Evolutionary conservation across 2,113 vertebrate genomes (phyloP).

Genomic region (Albula glossodonta): DNA sequence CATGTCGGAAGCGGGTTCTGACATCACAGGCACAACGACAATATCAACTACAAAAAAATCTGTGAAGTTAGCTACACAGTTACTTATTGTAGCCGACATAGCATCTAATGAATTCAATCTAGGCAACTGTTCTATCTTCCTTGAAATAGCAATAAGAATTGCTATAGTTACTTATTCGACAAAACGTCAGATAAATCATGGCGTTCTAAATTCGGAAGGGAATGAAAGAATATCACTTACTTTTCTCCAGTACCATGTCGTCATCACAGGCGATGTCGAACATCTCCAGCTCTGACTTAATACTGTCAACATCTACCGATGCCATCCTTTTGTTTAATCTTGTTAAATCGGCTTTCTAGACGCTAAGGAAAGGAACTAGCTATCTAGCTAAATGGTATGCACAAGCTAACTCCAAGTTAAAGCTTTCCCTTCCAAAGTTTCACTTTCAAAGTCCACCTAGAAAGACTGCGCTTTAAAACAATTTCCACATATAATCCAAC

Average conservation of each 20-base stretch:
- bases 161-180: background rate
- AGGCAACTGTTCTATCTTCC: background rate
- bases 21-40: too few relatives aligned
- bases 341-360: background rate
- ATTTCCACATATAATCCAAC: background rate
- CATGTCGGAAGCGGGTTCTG: too few relatives aligned
- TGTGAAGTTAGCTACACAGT: too few relatives aligned
- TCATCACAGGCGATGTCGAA: conserved; percentile 59
- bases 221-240: conserved; percentile 51
- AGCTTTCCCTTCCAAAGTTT: background rate
- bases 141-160: background rate
- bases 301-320: conserved; percentile 44
- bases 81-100: too few relatives aligned
- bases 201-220: too few relatives aligned
- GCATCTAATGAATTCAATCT: too few relatives aligned
- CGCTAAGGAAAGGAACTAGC: background rate
- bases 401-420: background rate
- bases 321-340: conserved; percentile 53
- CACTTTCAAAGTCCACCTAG: background rate
- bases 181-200: background rate
- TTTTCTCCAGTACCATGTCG: conserved; percentile 64
- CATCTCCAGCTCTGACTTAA: conserved; percentile 59
- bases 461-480: background rate
- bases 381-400: background rate
- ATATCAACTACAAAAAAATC: too few relatives aligned